phyloP scores from a whole-genome alignment of 1,140 invertebrate species.

The Pectinophora gossypiella region DNA sequence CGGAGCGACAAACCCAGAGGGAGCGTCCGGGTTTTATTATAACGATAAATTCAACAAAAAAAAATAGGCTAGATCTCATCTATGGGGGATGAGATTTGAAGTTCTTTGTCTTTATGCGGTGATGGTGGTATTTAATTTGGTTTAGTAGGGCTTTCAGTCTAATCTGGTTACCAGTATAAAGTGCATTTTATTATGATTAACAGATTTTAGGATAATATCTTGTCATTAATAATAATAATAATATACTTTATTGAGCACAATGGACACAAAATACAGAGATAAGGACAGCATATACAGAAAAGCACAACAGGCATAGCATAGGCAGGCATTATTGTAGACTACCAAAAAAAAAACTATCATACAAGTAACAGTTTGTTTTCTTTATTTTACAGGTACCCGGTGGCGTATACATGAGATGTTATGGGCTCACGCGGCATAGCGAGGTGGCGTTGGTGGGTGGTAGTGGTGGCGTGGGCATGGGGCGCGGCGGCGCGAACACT shows the following conservation, averaged over 20 bases:
- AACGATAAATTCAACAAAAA: conserved; percentile 49
- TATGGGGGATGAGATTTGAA: conserved; percentile 30
- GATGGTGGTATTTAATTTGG: neutral
- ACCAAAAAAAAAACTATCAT: too few relatives aligned
- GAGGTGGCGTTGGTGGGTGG: conserved; percentile 64
- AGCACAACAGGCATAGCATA: too few relatives aligned
- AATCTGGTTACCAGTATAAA: neutral
- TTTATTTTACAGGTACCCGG: conserved; percentile 48
- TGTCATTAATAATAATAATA: too few relatives aligned
- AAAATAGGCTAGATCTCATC: conserved; percentile 43
- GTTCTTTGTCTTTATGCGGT: neutral
- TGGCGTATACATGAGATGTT: conserved; percentile 69
- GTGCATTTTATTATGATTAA: too few relatives aligned
- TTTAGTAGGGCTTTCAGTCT: neutral
- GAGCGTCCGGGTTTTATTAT: conserved; percentile 40
- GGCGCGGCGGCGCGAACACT: conserved; percentile 75
- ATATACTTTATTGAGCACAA: too few relatives aligned
- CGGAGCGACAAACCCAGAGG: conserved; percentile 26
- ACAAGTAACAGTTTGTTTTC: too few relatives aligned
- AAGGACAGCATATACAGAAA: too few relatives aligned
- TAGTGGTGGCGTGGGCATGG: conserved; percentile 59
- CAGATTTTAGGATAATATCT: too few relatives aligned
- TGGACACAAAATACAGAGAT: too few relatives aligned
- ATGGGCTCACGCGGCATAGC: conserved; percentile 69
- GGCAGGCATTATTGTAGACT: too few relatives aligned